Conservation (phyloP, 2,113 vertebrate species). For the Myotis lucifugus region DNA sequence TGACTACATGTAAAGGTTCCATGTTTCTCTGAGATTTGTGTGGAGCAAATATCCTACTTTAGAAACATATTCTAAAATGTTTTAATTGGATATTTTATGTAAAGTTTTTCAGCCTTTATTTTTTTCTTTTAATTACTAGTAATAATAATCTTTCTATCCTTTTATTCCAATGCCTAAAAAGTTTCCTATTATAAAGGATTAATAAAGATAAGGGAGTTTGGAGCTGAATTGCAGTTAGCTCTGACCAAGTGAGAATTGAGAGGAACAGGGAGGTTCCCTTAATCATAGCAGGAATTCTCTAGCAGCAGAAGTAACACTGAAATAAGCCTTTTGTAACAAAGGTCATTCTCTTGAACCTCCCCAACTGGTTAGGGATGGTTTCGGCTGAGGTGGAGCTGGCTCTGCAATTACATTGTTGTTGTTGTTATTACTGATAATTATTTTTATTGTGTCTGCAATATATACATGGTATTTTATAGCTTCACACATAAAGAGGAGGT, state of each 20-base stretch:
- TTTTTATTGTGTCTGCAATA: slow-evolving; percentile 69
- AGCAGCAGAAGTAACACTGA: slow-evolving; percentile 64
- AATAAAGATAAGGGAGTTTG: background rate
- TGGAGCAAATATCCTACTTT: background rate
- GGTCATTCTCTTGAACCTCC: slow-evolving; percentile 61
- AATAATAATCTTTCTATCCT: background rate
- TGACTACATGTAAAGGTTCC: background rate
- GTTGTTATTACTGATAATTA: slow-evolving; percentile 68
- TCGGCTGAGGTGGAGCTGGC: slow-evolving; percentile 68
- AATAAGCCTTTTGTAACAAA: slow-evolving; percentile 67
- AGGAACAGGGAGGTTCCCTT: slow-evolving; percentile 40
- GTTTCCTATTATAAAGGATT: background rate
- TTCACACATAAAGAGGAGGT: background rate
- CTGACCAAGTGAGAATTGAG: slow-evolving; percentile 27
- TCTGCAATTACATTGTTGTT: slow-evolving; percentile 47
- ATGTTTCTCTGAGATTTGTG: background rate
- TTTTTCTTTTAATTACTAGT: slow-evolving; percentile 24
- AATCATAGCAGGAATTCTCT: slow-evolving; percentile 42
- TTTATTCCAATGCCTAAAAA: slow-evolving; percentile 14
- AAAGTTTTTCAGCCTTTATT: background rate
- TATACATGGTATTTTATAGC: slow-evolving; percentile 44
- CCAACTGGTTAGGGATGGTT: slow-evolving; percentile 72
- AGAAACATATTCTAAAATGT: background rate
- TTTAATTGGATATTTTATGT: background rate
- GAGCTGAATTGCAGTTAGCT: slow-evolving; percentile 38